Evolutionary conservation across 2,797 vertebrate species (phyloP).

Genomic region (Synaphobranchus kaupii): DNA sequence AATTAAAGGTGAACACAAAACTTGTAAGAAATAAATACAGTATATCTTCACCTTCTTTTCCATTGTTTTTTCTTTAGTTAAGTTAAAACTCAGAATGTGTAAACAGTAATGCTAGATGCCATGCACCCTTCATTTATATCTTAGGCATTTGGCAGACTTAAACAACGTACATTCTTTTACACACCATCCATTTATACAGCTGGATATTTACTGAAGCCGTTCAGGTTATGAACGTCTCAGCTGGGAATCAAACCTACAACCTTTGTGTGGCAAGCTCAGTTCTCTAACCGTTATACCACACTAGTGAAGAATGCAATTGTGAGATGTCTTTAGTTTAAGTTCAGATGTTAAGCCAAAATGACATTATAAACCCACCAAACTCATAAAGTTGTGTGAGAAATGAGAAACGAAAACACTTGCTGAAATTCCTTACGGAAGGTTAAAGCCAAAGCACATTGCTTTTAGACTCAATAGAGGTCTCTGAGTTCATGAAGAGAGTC

Average conservation of each 20-base stretch:
- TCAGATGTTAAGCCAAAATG: not conserved
- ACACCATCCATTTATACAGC: no score
- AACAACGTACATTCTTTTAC: no score
- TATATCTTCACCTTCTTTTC: no score
- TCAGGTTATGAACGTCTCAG: no score
- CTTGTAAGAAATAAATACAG: no score
- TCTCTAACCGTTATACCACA: not conserved
- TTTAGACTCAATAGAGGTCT: not conserved
- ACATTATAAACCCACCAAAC: not conserved
- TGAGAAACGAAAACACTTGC: not conserved
- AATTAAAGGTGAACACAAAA: no score
- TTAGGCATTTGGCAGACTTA: no score
- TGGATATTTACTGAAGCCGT: no score
- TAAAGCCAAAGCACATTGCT: not conserved
- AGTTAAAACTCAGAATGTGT: no score
- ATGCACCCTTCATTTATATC: not conserved
- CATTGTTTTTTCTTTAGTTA: not conserved
- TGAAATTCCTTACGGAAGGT: not conserved
- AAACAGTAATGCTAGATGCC: no score
- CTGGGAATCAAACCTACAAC: no score
- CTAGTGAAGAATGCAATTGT: not conserved
- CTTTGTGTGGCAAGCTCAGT: not conserved
- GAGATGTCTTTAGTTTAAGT: not conserved
- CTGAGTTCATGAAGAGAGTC: not conserved
- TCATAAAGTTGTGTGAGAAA: not conserved